Percentiles rank a stretch among this genome's conserved stretches.
These are phyloP conservation scores for Erebia epiphron DNA, from an alignment of 2,888 invertebrate species.

Conservation along the genomic window DNA sequence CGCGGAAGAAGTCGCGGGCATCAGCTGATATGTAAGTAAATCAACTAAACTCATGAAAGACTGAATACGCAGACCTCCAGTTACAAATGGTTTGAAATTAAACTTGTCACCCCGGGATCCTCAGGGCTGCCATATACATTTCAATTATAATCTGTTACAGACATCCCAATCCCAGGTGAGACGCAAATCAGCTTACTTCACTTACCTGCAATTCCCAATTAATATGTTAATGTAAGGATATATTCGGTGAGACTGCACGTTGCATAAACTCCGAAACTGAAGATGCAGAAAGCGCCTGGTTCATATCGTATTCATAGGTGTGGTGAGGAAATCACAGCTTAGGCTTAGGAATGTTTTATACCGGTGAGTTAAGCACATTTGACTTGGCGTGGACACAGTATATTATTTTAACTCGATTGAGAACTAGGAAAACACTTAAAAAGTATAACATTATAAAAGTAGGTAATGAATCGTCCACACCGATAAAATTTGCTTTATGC, in stretches of 20 bases:
- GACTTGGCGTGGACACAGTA: too few species aligned
- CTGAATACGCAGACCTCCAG: not conserved
- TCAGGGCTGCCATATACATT: slow-evolving; percentile 22
- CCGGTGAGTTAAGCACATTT: not conserved
- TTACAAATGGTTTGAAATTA: not conserved
- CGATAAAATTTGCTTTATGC: not conserved
- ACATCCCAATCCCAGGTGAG: slow-evolving; percentile 37
- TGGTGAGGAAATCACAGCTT: not conserved
- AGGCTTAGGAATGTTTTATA: not conserved
- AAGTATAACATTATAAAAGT: too few species aligned
- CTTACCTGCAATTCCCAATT: slow-evolving; percentile 65
- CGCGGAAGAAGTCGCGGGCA: too few species aligned
- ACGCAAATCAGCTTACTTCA: slow-evolving; percentile 63
- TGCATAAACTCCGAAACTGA: slow-evolving; percentile 45
- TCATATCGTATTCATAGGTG: slow-evolving; percentile 41
- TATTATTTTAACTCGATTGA: too few species aligned
- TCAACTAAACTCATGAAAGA: too few species aligned
- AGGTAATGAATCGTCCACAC: not conserved
- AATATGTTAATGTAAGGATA: slow-evolving; percentile 75
- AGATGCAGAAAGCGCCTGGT: slow-evolving; percentile 55
- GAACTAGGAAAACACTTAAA: too few species aligned
- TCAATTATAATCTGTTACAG: slow-evolving; percentile 36
- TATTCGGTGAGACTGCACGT: slow-evolving; percentile 59
- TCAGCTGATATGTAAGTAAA: too few species aligned
- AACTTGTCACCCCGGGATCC: not conserved